Evolutionary conservation across 2,797 vertebrate genomes (phyloP).

Genomic region (Mus spretus): DNA sequence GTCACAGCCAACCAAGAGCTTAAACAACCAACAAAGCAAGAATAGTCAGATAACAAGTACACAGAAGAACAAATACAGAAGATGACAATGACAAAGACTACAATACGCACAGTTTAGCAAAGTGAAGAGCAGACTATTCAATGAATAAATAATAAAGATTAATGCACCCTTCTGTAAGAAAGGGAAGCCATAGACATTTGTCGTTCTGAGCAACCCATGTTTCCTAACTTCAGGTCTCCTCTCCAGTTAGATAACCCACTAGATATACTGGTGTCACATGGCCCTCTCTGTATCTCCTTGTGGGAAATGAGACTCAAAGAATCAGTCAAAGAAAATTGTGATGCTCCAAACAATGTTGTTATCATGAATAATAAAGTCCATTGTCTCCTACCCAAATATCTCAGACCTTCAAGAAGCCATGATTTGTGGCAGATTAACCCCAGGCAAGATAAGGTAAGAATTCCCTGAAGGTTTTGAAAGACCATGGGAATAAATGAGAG

Average conservation of each 20-base stretch:
- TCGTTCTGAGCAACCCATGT: conserved; percentile 17
- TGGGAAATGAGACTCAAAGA: neutral
- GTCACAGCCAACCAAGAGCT: conserved; percentile 39
- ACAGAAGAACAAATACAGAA: conserved; percentile 36
- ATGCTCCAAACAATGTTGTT: conserved; percentile 39
- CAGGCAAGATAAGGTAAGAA: conserved; percentile 45
- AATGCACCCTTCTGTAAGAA: neutral
- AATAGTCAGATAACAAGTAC: neutral
- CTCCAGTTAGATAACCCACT: conserved; percentile 34
- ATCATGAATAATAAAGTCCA: conserved; percentile 44
- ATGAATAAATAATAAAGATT: conserved; percentile 24
- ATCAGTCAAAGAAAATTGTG: conserved; percentile 41
- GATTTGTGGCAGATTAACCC: neutral
- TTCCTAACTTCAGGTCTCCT: conserved; percentile 12
- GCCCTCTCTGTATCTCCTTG: neutral
- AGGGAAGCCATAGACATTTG: neutral
- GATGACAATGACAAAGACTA: conserved; percentile 29
- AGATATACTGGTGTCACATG: neutral
- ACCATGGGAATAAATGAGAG: neutral
- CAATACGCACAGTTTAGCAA: conserved; percentile 1
- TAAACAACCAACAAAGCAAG: conserved; percentile 32
- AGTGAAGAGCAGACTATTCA: conserved; percentile 29
- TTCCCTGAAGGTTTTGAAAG: neutral
- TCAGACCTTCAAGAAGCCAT: conserved; percentile 14
- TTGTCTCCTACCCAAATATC: conserved; percentile 37